A percentile compares a stretch with the other conserved stretches of the same genome.
These are phyloP conservation scores for Blennius ocellaris DNA, from an alignment of 2,113 vertebrate species.

Conservation along the genomic window DNA sequence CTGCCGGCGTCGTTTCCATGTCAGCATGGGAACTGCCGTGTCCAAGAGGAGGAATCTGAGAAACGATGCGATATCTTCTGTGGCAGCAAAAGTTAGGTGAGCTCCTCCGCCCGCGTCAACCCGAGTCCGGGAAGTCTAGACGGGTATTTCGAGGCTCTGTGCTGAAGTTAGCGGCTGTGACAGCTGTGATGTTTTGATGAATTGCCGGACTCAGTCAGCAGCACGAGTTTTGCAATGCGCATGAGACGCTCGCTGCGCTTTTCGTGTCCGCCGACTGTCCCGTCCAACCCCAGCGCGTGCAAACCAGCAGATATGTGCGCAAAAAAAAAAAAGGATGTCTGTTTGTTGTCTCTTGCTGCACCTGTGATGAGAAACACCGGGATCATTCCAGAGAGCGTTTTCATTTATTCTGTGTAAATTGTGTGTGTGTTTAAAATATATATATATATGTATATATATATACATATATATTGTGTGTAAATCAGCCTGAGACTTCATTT, in stretches of 20 bases:
- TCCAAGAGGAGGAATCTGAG: constrained; percentile 95
- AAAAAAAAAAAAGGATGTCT: neutral
- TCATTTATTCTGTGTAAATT: neutral
- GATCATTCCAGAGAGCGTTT: neutral
- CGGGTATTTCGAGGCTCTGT: neutral
- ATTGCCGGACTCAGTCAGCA: constrained; percentile 4
- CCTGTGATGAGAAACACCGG: neutral
- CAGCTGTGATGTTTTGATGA: constrained; percentile 24
- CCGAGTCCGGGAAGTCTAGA: neutral
- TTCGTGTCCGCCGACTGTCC: constrained; percentile 46
- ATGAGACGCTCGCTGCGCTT: constrained; percentile 28
- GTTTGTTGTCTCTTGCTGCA: neutral
- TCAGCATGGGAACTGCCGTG: constrained; percentile 95
- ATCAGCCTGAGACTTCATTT: neutral
- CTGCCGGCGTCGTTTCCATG: constrained; percentile 78
- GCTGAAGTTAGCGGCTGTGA: constrained; percentile 26
- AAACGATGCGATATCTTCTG: constrained; percentile 97
- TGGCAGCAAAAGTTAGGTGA: constrained; percentile 98
- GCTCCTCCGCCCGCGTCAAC: neutral
- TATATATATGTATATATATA: no score
- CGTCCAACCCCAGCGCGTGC: constrained; percentile 42
- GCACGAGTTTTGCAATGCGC: constrained; percentile 57
- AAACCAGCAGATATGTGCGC: neutral
- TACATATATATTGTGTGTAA: no score
- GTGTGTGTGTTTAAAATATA: no score